Base-by-base conservation (phyloP, 2,797 vertebrate genomes). In the Spinus olivaceus region DNA sequence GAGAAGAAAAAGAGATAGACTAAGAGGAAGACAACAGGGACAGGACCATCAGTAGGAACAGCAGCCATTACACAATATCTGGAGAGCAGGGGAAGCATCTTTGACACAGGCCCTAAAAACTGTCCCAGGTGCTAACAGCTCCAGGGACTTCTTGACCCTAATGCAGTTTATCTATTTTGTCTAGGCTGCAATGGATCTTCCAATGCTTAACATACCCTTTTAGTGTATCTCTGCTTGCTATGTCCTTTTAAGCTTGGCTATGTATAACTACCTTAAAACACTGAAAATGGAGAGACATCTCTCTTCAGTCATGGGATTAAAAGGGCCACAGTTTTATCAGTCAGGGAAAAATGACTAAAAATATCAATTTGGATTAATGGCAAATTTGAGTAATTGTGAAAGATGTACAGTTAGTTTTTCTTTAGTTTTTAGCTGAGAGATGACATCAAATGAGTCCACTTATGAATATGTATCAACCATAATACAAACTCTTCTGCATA, bases 401-500 rank as follows among this genome's bases (percentile, higher is more conserved):
- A 15, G 41, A 91, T 77, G 65, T 20, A 18, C 42, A 30, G 8
- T 51, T 59, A 56, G 9, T 25, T 95, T 54, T 51, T 67, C 71
- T 77, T 81, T 35, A 56, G 12, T 63, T 60, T 77, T 87, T 57
- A 66, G 44, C 21, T 86, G 63, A 89, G 56, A 64, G 49, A 70
- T n/a, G 7, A 64, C 82, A 76, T 85, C 42, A 89, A 81, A 35
- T 73, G 17, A 46, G 12, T 73, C 54, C 73, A 14, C 47, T 94
- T 94, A 96, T 97, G 76, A 96, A 95, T 97, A 94, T 89, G 49
- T 65, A 94, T 88, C 70, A 90, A 76, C n/a, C 32, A 77, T 64
- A 94, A 90, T 70, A 78, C 27, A 91, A 79, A 70, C 17, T 86
- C 79, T 96, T 95, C 70, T 86, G 65, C 71, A 76, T 49, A 63